A percentile compares a stretch with the other conserved stretches of the same genome.
phyloP scores from a whole-genome alignment of 2,888 invertebrate species.

The Anticlea derivata region DNA sequence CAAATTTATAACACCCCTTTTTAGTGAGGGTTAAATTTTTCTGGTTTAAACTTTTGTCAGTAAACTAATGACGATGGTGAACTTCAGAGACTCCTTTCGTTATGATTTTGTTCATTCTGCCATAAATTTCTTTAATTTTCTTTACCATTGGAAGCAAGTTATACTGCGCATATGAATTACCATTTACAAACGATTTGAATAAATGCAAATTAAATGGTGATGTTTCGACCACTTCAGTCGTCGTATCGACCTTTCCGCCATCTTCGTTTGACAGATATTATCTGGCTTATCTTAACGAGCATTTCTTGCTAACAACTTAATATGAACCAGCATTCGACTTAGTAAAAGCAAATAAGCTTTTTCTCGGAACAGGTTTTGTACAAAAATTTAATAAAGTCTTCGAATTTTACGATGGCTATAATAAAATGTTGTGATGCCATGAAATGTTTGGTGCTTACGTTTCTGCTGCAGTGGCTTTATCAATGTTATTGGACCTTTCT shows the following conservation, averaged over 20 bases:
- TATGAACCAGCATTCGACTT: slow-evolving; percentile 18
- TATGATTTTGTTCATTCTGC: no score
- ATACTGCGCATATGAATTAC: no score
- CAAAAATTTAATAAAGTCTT: slow-evolving; percentile 66
- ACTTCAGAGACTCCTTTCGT: no score
- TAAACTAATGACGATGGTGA: no score
- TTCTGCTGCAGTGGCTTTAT: slow-evolving; percentile 21
- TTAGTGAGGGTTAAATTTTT: no score
- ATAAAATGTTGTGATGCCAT: slow-evolving; percentile 54
- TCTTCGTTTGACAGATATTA: slow-evolving; percentile 14
- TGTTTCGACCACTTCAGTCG: slow-evolving; percentile 13
- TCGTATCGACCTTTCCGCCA: slow-evolving; percentile 8
- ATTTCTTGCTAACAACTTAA: slow-evolving; percentile 27
- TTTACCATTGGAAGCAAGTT: no score
- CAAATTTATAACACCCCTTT: no score
- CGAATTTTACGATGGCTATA: slow-evolving; percentile 57
- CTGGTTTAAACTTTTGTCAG: no score
- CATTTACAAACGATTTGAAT: no score
- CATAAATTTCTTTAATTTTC: no score
- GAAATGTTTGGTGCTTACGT: slow-evolving; percentile 48
- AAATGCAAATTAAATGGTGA: slow-evolving; percentile 19
- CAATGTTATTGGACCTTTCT: slow-evolving; percentile 27
- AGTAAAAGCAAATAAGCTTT: slow-evolving; percentile 20
- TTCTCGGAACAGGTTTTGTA: slow-evolving; percentile 43
- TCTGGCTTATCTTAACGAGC: slow-evolving; percentile 22